A percentile compares a stretch with the other conserved stretches of the same genome.
phyloP scores from a whole-genome alignment of 2,113 vertebrate species.

The Thinocorus orbignyianus region DNA sequence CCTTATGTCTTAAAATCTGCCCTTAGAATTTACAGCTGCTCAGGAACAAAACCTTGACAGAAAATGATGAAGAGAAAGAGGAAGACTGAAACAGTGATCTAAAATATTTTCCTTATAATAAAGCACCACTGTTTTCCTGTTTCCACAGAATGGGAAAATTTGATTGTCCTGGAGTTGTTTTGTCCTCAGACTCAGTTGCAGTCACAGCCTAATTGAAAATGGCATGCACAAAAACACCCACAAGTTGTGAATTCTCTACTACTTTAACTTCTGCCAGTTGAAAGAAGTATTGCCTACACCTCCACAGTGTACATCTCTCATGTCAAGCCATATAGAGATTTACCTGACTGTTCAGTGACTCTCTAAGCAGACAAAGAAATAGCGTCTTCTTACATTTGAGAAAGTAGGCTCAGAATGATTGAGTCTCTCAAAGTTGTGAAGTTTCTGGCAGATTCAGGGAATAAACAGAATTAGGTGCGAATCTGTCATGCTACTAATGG shows the following conservation, averaged over 20 bases:
- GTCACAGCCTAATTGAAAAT: background rate
- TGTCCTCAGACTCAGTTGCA: background rate
- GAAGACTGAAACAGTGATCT: background rate
- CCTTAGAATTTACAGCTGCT: conserved; percentile 5
- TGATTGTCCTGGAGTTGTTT: background rate
- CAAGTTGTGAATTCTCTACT: background rate
- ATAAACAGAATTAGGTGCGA: background rate
- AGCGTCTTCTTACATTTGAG: background rate
- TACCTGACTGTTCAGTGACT: background rate
- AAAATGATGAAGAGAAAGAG: background rate
- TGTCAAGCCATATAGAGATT: background rate
- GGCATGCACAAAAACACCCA: background rate
- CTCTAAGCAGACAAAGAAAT: background rate
- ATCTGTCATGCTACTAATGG: background rate
- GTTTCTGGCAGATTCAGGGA: background rate
- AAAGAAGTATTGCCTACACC: background rate
- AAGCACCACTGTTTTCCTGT: background rate
- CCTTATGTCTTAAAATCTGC: background rate
- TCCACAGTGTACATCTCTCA: background rate
- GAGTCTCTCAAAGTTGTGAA: background rate
- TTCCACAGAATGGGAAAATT: background rate
- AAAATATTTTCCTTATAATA: background rate
- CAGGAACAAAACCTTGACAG: background rate
- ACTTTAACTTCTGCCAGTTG: background rate
- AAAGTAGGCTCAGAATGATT: background rate